Evolutionary conservation across 2,797 vertebrate species (phyloP).

Genomic region (Sebastes steindachneri): DNA sequence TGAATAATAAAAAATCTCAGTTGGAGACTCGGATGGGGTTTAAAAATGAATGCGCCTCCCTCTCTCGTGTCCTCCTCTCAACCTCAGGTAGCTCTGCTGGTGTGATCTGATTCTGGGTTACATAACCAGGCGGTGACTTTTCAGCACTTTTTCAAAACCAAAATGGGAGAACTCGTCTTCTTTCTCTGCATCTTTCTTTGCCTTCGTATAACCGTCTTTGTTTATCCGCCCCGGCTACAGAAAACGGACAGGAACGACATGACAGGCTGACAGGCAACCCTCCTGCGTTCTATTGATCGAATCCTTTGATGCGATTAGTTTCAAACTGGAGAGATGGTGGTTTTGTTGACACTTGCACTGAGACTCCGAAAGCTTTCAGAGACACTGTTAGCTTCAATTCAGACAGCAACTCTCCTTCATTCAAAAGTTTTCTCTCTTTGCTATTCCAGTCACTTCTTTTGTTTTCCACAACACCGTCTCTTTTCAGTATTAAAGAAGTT

Average conservation of each 20-base stretch:
- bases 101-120: slow-evolving; percentile 18
- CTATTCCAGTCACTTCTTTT: not conserved
- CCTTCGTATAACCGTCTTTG: not conserved
- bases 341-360: not conserved
- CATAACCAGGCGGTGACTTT: slow-evolving; percentile 9
- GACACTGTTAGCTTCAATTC: not conserved
- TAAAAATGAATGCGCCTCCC: slow-evolving; percentile 44
- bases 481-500: not conserved
- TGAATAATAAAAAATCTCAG: slow-evolving; percentile 44
- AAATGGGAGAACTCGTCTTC: slow-evolving; percentile 1
- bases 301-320: slow-evolving; percentile 26
- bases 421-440: not conserved
- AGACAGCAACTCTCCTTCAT: not conserved
- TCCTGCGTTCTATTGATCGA: slow-evolving; percentile 9
- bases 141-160: not conserved
- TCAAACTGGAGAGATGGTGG: slow-evolving; percentile 6
- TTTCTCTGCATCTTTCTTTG: not conserved
- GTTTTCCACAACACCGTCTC: not conserved
- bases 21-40: slow-evolving; percentile 32
- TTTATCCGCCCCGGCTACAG: not conserved
- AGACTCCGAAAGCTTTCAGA: not conserved
- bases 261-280: not conserved
- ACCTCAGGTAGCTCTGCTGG: slow-evolving; percentile 20
- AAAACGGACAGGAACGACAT: not conserved
- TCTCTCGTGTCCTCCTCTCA: slow-evolving; percentile 11